Base-by-base conservation (phyloP, 1,140 invertebrate species). In the Drosophila bipectinata region DNA sequence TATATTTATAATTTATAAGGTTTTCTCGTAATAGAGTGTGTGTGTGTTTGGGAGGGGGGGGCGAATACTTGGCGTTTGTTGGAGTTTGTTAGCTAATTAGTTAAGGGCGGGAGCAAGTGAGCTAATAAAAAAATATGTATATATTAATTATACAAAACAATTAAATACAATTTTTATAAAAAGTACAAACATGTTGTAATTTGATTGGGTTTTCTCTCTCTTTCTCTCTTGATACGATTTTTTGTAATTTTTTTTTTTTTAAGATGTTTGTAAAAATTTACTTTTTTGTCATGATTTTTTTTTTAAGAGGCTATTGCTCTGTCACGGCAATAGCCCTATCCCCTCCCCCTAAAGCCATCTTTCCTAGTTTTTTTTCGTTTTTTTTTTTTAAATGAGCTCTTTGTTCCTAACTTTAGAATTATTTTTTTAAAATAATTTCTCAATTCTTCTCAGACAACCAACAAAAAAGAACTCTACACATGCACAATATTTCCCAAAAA, bases 151-250 rank as follows among this genome's bases (percentile, higher is more conserved):
- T 69, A 69, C 44, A 69, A 79, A 81, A 81, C 79, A 81, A 81
- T 81, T 81, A 81, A 81, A 81, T 81, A 81, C 79, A 81, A 77
- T 67, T 67, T 37, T 37, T 81, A 77, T 81, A 81, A 81, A 81
- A 81, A 81, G 79, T 82, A 82, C 79, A 81, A 81, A 81, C 68
- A 81, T 73, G 28, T 69, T 37, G 53, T 64, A 52, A 59, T 74
- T 63, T 51, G 55, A 26, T 61, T 49, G 24, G 57, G 24, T 15
- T 44, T 9, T 32, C 28, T 52, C n/a, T 28, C 12, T 4, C 3
- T 30, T 8, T 28, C 26, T 28, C 59, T 49, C 62, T 61, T 48
- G 57, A 58, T 39, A 47, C 9, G 32, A 8, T 48, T 8, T 47
- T 4, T 21, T 57, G 15, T 77, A 28, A 21, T 21, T 28, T 28